Evolutionary conservation across 2,113 vertebrate species (phyloP).

Genomic region (Callithrix jacchus): DNA sequence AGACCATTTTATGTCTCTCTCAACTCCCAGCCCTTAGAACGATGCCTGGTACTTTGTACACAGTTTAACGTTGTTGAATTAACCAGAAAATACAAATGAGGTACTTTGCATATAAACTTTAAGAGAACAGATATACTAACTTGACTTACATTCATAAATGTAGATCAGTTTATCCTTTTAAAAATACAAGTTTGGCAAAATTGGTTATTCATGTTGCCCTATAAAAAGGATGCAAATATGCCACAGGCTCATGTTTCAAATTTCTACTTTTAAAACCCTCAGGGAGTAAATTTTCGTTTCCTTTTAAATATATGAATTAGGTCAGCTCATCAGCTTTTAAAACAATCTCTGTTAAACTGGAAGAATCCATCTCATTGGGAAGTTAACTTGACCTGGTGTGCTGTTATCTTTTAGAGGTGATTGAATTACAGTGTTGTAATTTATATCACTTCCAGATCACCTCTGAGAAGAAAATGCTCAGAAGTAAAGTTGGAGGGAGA

Average conservation of each 20-base stretch:
- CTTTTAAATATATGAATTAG: constrained; percentile 18
- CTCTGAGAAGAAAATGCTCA: not conserved
- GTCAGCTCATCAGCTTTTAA: constrained; percentile 1
- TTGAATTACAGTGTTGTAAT: not conserved
- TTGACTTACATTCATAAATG: not conserved
- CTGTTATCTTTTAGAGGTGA: not conserved
- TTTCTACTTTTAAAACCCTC: constrained; percentile 42
- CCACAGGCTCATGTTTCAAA: not conserved
- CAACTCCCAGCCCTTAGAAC: not conserved
- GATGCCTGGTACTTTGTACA: not conserved
- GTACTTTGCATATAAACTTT: not conserved
- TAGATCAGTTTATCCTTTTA: not conserved
- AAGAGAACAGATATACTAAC: not conserved
- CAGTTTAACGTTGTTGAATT: not conserved
- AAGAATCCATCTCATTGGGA: not conserved
- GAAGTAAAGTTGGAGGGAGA: not conserved
- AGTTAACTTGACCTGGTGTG: not conserved
- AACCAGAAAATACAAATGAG: not conserved
- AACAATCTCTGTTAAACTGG: not conserved
- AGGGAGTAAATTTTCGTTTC: constrained; percentile 5
- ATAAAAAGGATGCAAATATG: not conserved
- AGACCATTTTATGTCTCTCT: not conserved
- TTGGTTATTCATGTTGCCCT: not conserved
- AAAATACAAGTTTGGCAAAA: constrained; percentile 2
- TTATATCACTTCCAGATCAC: not conserved